Base-by-base conservation (phyloP, 2,797 vertebrate genomes). In the Nyctibius grandis region DNA sequence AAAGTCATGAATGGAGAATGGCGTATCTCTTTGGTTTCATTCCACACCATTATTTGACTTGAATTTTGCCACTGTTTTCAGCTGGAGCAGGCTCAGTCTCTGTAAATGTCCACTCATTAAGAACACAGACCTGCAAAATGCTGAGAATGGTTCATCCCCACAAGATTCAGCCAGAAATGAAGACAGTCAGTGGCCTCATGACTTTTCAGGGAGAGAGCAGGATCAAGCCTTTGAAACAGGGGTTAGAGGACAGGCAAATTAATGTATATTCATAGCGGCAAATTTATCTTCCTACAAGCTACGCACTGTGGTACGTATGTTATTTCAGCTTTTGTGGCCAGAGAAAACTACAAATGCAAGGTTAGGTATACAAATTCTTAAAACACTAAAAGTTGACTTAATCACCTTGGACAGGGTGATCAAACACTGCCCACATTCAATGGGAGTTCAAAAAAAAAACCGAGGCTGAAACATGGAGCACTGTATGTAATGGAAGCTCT, bases 21-120 rank as follows among this genome's bases (percentile, higher is more conserved):
- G 15, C 45, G 1, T 33, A 29, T 59, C 47, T 31, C 80, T 59
- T 64, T 74, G 63, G 26, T 76, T 94, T 86, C 79, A 63, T 70
- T 91, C 70, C 75, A 84, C 51, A 60, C 36, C 38, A 59, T 95
- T 85, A 68, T 79, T 56, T 88, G 44, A 67, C 54, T 88, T 50
- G 34, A 82, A 85, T 94, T 89, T 87, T 87, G 64, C 44, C 42
- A 34, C 53, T 48, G 36, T 82, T 89, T 92, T 87, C 74, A 79
- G 21, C 28, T 3, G 2, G 59, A 79, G 70, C 36, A 56, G 12
- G 22, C 36, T 76, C 34, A 38, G 54, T n/a, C 40, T 76, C 51
- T 5, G 2, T 50, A 82, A 85, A 63, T 60, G 44, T n/a, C 38
- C 33, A 29, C n/a, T 95, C 53, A 31, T 86, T 91, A 91, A 75